Evolutionary conservation across 2,113 vertebrate genomes (phyloP).

Genomic region (Catharus bicknelli): DNA sequence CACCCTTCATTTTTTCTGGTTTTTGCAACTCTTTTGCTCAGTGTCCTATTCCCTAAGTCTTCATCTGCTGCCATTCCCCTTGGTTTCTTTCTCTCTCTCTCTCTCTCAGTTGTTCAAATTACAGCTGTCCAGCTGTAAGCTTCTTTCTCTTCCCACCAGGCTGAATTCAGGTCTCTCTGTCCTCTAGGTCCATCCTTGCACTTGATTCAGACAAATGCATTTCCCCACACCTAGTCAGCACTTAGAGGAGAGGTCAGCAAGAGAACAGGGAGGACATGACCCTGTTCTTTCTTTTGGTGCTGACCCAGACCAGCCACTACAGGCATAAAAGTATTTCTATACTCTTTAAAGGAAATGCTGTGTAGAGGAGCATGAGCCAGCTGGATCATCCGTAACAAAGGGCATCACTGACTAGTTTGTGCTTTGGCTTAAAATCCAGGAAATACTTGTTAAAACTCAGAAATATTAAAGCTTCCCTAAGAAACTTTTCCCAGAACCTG

Average conservation of each 20-base stretch:
- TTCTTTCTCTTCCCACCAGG: not conserved
- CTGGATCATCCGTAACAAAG: not conserved
- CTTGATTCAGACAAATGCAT: not conserved
- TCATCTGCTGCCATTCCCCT: not conserved
- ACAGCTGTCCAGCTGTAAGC: not conserved
- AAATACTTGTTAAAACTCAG: not conserved
- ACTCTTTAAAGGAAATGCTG: not conserved
- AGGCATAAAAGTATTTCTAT: not conserved
- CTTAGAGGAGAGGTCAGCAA: not conserved
- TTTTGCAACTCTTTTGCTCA: not conserved
- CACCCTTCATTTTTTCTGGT: not conserved
- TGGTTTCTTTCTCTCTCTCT: not conserved
- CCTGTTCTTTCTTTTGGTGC: not conserved
- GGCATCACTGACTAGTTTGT: not conserved
- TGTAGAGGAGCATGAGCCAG: not conserved
- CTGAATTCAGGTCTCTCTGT: not conserved
- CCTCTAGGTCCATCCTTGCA: not conserved
- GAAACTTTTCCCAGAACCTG: not conserved
- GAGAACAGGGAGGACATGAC: accelerated
- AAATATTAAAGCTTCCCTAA: not conserved
- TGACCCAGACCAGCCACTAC: not conserved
- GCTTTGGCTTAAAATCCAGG: not conserved
- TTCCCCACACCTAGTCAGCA: accelerated
- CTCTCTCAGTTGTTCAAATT: not conserved
- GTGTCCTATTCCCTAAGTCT: not conserved